A percentile compares a stretch with the other conserved stretches of the same genome.
phyloP scores from a whole-genome alignment of 2,113 vertebrate genomes.

The Tragelaphus scriptus region DNA sequence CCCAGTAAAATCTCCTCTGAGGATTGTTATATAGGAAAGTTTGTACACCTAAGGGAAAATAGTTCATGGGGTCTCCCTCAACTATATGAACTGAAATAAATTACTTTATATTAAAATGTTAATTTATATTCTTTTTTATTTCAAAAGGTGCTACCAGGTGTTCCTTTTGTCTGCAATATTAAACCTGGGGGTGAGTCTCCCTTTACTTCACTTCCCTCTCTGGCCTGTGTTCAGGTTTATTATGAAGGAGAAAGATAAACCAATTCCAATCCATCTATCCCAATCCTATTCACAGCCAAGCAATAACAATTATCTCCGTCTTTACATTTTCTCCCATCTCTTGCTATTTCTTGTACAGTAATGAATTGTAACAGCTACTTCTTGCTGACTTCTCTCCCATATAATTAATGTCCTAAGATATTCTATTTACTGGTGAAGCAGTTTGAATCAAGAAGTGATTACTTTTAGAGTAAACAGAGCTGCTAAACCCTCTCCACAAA shows the following conservation, averaged over 20 bases:
- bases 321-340: slow-evolving; percentile 82
- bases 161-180: not conserved
- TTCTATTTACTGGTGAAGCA: slow-evolving; percentile 82
- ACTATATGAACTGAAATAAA: not conserved
- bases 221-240: slow-evolving; percentile 67
- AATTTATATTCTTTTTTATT: not conserved
- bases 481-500: slow-evolving; percentile 76
- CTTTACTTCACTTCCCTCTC: not conserved
- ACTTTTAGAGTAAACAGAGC: slow-evolving; percentile 83
- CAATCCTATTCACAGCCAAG: slow-evolving; percentile 76
- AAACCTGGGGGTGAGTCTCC: not conserved
- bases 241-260: slow-evolving; percentile 79
- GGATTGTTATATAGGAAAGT: not conserved
- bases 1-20: not conserved
- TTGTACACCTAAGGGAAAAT: not conserved
- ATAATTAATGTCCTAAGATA: slow-evolving; percentile 88
- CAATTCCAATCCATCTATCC: slow-evolving; percentile 81
- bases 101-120: not conserved
- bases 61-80: not conserved
- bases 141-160: not conserved
- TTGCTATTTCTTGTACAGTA: slow-evolving; percentile 83
- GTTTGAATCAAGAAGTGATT: slow-evolving; percentile 85
- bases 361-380: slow-evolving; percentile 86
- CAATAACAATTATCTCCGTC: slow-evolving; percentile 84
- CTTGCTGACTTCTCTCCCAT: slow-evolving; percentile 80